Base-by-base conservation (phyloP, 1,140 invertebrate species). In the Hycleus cichorii region DNA sequence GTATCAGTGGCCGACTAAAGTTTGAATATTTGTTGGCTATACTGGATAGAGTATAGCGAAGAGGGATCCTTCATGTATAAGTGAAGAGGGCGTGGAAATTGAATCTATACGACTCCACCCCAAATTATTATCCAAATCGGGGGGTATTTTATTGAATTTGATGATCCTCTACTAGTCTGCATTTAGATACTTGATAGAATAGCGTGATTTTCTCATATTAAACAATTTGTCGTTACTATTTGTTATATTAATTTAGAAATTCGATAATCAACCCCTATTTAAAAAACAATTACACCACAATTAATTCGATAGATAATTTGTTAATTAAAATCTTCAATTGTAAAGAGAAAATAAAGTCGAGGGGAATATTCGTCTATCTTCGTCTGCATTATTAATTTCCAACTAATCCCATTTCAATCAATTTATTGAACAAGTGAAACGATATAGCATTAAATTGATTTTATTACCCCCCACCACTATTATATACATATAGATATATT, bases 141-240 rank as follows among this genome's bases (percentile, higher is more conserved):
- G 65, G 58, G 25, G 42, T 47, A n/a, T 42, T 10, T 6, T 42
- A 11, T 42, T 42, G 50, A 60, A 69, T 66, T 32, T 69, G 67
- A 69, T 67, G 63, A 65, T 61, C 63, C 59, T 59, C 18, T 18
- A 18, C 18, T 57, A 49, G 58, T 51, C 64, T 62, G 59, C 53
- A 58, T 54, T 53, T 60, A 10, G 6, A 10, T 7, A 39, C 57
- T 58, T 64, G 64, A 58, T 64, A 58, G 59, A 49, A 47, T 65
- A 52, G 58, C 67, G 62, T 65, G 67, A 63, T 63, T 67, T 64
- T 63, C 49, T 59, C 67, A 65, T 66, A 69, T 69, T 69, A 69
- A 64, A 67, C 67, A 64, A 69, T 69, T 69, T 69, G 67, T 69
- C 67, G 60, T 58, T 50, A 50, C 18, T 51, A 58, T 63, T 58